Evolutionary conservation across 2,888 invertebrate species (phyloP), one percentile per base, ranked within the genome.

Genomic region (Chouioia cunea): DNA sequence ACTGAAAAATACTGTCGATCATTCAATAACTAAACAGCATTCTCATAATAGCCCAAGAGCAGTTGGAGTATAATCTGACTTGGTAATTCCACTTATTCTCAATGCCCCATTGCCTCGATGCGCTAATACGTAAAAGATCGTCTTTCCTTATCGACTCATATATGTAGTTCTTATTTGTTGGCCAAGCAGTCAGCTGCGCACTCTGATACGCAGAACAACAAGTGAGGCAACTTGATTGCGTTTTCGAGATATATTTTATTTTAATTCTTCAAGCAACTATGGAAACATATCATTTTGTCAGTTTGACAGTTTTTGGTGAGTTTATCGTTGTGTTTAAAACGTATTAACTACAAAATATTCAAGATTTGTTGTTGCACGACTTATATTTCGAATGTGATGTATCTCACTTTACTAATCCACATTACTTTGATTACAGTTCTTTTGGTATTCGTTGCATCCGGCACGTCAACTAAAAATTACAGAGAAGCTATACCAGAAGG

Each of bases 51-150:
- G n/a, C 27, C 15, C 23, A 63, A 47, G 47, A 47, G 4, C 57
- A 54, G 18, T 46, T 44, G 4, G n/a, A 43, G 52, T 20, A 44
- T 47, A 43, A 70, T 70, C 16, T 65, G 50, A 65, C 59, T 70
- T 64, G 64, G 52, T 70, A 64, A 70, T 70, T 63, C 16, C 6
- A 36, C 2, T 50, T 15, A 43, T 47, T n/a, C 4, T 36, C 4
- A 36, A 36, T 36, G 4, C 12, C 36, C 36, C 36, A 36, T 36
- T 36, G 36, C 6, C 36, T 36, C 36, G 36, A 1, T 12, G 36
- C 22, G 2, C 22, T 20, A 44, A 63, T 23, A 22, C 27, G 27
- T 53, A 57, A 23, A 36, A 60, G 57, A 71, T 71, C 58, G 43
- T 58, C 52, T 52, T 65, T 50, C 65, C n/a, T 44, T 65, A 60